Evolutionary conservation across 2,113 vertebrate species (phyloP).

Genomic region (Ciconia stormi): DNA sequence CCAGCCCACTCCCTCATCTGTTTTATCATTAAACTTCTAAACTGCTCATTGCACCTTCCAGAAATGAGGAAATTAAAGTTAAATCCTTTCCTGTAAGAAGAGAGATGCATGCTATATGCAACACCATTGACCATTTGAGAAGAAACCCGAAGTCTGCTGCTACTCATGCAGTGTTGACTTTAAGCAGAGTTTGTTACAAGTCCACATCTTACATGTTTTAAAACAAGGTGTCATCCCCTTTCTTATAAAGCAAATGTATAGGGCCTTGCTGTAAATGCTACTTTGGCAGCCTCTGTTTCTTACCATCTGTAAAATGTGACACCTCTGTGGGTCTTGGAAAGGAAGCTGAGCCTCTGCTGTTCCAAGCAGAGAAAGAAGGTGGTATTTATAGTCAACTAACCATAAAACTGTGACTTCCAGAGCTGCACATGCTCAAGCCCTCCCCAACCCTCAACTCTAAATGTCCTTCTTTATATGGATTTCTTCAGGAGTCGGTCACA

Average conservation of each 20-base stretch:
- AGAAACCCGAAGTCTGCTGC: not conserved
- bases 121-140: not conserved
- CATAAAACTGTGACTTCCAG: not conserved
- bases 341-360: conserved; percentile 10
- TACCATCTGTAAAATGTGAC: not conserved
- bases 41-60: not conserved
- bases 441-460: not conserved
- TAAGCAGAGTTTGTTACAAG: not conserved
- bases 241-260: not conserved
- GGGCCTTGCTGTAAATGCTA: not conserved
- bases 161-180: not conserved
- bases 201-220: not conserved
- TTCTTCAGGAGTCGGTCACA: not conserved
- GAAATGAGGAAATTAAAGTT: not conserved
- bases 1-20: not conserved
- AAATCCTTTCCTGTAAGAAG: not conserved
- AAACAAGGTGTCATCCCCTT: not conserved
- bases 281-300: not conserved
- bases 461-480: not conserved
- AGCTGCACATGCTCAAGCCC: not conserved
- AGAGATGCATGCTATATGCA: not conserved
- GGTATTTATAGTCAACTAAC: conserved; percentile 24
- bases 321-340: not conserved
- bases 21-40: not conserved
- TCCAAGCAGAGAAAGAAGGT: conserved; percentile 6